Conservation (phyloP, 2,797 vertebrate genomes). For the Chiroxiphia lanceolata region DNA sequence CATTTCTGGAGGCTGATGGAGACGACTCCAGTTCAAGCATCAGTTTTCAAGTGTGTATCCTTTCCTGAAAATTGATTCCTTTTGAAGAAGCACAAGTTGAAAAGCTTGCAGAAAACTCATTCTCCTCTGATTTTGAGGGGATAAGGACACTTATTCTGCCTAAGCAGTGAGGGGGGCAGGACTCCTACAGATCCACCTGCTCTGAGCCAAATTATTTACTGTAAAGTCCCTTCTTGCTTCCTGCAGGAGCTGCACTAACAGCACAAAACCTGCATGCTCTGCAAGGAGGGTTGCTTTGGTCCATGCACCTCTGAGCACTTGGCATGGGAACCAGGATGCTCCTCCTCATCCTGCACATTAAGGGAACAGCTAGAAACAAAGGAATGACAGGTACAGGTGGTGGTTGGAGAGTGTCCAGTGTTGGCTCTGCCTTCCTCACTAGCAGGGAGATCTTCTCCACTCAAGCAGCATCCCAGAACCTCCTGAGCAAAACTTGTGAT, state of each 20-base stretch:
- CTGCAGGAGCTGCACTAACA: not conserved
- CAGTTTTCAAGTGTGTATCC: not conserved
- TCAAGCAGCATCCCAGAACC: not conserved
- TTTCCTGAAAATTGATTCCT: not conserved
- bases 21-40: not conserved
- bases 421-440: not conserved
- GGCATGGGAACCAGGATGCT: not conserved
- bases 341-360: not conserved
- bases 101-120: not conserved
- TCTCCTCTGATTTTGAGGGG: not conserved
- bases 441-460: not conserved
- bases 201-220: not conserved
- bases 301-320: not conserved
- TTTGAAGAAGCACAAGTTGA: not conserved
- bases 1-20: not conserved
- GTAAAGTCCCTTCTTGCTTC: not conserved
- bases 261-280: not conserved
- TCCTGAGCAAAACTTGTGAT: not conserved
- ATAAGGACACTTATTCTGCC: not conserved
- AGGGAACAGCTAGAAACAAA: not conserved
- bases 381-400: not conserved
- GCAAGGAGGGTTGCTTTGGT: not conserved
- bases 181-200: not conserved
- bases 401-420: not conserved
- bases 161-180: not conserved